Base-by-base conservation (phyloP, 2,888 invertebrate species). In the Leptinotarsa peninsularis region DNA sequence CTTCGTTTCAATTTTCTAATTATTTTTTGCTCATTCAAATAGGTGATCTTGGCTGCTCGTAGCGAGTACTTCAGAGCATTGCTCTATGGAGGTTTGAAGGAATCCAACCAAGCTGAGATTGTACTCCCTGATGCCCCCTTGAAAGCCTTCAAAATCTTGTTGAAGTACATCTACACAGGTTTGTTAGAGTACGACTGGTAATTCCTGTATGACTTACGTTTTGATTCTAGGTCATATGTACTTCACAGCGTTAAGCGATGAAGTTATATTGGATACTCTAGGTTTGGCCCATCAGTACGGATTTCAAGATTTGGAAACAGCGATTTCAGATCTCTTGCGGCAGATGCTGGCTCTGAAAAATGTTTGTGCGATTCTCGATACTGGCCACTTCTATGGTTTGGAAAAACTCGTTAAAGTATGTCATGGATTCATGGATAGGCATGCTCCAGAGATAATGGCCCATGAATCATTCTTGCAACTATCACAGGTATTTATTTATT, bases 221-320 rank as follows among this genome's bases (percentile, higher is more conserved):
- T 4, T 76, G 49, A 74, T 80, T 82, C 3, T 83, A 91, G 92
- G 93, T 72, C 93, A 93, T 83, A 92, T 93, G 91, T 92, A 92
- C 7, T 87, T 93, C 67, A 91, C 92, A 50, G 89, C 92, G 75
- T 88, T 93, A 81, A 91, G 92, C 68, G 93, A 93, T 84, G 93
- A 93, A 78, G 91, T 92, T 4, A 92, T 94, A 75, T 89, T 94
- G 80, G 94, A 94, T 83, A 93, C 93, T 81, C 87, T 94, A 72
- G 98, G 97, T 5, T 90, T 99, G 87, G 96, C 98, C 52, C 97
- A 99, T 90, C 95, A 98, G 87, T 99, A 98, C 90, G 98, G 98
- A 76, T 98, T 99, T 89, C 92, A 91, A 76, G 96, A 97, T 87
- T 88, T 99, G 81, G 98, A 99, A 90, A 90, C 93, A 0, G 94